Conservation (phyloP, 2,888 invertebrate species). For the Clepsis dumicolana region DNA sequence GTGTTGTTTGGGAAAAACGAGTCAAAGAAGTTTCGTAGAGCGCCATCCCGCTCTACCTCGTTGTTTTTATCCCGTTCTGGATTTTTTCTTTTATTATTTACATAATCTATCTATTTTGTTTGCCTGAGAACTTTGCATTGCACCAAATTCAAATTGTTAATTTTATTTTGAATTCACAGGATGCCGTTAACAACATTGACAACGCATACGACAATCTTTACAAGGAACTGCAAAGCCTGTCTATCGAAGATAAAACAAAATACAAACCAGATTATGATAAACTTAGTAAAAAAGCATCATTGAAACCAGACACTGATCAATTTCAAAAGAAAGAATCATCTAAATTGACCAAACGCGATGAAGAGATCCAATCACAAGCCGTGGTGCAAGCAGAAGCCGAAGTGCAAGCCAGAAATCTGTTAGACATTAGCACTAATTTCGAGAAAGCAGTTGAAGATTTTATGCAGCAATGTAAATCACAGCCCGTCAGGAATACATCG, state of each 20-base stretch:
- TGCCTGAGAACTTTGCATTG: no score
- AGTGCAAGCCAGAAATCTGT: neutral
- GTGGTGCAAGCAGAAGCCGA: neutral
- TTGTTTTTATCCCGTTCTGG: no score
- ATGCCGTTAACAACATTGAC: slow-evolving; percentile 62
- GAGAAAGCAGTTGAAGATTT: neutral
- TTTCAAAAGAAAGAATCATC: neutral
- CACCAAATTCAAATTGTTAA: no score
- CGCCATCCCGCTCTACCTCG: no score
- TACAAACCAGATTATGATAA: neutral
- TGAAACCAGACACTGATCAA: neutral
- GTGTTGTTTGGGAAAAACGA: no score
- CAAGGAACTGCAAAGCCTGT: neutral
- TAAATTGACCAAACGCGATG: neutral
- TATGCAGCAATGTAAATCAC: neutral
- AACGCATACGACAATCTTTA: slow-evolving; percentile 66
- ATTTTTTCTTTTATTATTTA: no score
- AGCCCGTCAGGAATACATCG: neutral
- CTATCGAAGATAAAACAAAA: neutral
- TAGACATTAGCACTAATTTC: neutral
- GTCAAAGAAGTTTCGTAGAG: no score
- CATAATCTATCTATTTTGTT: no score
- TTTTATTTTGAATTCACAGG: slow-evolving; percentile 56
- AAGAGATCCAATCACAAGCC: neutral
- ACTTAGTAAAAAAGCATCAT: neutral